Evolutionary conservation across 1,140 invertebrate species (phyloP).

Genomic region (Mylabris phalerata): DNA sequence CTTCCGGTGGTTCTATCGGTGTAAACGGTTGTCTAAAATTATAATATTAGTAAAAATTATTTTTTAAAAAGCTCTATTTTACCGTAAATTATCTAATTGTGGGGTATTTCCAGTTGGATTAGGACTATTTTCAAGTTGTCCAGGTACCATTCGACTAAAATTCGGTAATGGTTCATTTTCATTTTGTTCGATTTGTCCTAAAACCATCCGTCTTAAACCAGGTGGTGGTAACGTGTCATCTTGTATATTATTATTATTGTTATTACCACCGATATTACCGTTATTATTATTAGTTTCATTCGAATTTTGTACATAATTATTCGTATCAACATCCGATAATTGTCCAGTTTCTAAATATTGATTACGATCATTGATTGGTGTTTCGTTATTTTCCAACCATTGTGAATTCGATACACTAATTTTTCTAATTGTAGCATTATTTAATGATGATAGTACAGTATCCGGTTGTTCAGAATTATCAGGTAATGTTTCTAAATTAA

Average conservation of each 20-base stretch:
- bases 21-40: too few species aligned
- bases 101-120: not conserved
- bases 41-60: too few species aligned
- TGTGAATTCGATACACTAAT: constrained; percentile 8
- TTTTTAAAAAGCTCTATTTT: constrained; percentile 1
- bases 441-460: constrained; percentile 17
- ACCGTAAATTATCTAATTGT: not conserved
- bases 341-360: constrained; percentile 67
- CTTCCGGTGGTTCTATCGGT: constrained; percentile 46
- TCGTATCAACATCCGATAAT: constrained; percentile 51
- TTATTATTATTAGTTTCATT: not conserved
- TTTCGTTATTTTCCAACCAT: constrained; percentile 51
- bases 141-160: constrained; percentile 44
- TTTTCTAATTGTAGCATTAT: not conserved
- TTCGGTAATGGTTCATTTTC: constrained; percentile 42
- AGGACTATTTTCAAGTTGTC: constrained; percentile 25
- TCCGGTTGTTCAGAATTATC: constrained; percentile 59
- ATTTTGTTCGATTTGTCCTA: constrained; percentile 53
- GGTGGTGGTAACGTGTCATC: constrained; percentile 50
- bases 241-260: constrained; percentile 10
- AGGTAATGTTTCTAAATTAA: constrained; percentile 54
- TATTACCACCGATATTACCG: too few species aligned
- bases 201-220: constrained; percentile 54
- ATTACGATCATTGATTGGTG: constrained; percentile 58
- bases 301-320: constrained; percentile 27